Base-by-base conservation (phyloP, 1,140 invertebrate species). In the Sitophilus oryzae region DNA sequence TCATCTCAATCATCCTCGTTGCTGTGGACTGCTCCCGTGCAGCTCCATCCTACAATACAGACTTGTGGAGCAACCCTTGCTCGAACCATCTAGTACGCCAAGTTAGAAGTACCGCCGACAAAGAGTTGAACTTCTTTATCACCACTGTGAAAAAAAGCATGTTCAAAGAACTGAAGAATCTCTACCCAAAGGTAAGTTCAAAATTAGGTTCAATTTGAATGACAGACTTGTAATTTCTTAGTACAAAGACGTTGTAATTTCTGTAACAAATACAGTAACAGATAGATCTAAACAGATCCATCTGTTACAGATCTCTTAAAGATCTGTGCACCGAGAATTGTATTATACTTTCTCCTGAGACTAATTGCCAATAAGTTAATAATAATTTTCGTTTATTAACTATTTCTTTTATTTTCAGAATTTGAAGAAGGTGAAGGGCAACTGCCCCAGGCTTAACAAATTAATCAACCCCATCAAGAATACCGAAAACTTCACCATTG, bases 51-150 rank as follows among this genome's bases (percentile, higher is more conserved):
- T 19, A 18, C 21, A 21, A 35, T 11, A 14, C 20, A 34, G 53
- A 58, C 5, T 54, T 61, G 52, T 64, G 58, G 60, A 52, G 16
- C 9, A 57, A 62, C 20, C 57, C 60, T 1, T 64, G 62, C 38
- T 40, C 43, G 1, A 49, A 22, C 15, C 42, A 55, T 22, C 11
- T 22, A 22, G 8, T 54, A 38, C 43, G 62, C 14, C 62, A 64
- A 22, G 42, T 41, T 9, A 50, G 62, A 22, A 62, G 60, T 41
- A 49, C 59, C 11, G 50, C 60, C 16, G 53, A 64, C 11, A 43
- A 45, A 5, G 52, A 61, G 40, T 51, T 61, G 9, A 50, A 41
- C 30, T 38, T 35, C 22, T 49, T 60, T 22, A 43, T 54, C 14
- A 30, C 14, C 10, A 49, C 34, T 2, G 22, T 58, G 6, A 53